phyloP scores from a whole-genome alignment of 2,888 invertebrate species.

The Anodontia alba region DNA sequence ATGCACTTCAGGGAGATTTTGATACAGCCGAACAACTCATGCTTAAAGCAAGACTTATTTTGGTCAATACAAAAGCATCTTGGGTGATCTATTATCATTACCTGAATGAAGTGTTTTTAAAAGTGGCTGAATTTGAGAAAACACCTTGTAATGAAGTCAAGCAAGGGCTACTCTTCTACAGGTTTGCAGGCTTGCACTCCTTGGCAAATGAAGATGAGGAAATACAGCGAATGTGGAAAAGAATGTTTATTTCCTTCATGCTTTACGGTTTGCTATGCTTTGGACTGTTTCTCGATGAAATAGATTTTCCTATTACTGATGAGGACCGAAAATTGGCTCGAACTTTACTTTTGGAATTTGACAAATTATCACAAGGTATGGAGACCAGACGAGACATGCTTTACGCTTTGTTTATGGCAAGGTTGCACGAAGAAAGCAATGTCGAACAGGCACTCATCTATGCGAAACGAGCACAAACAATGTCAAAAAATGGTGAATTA shows the following conservation, averaged over 20 bases:
- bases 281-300: not conserved
- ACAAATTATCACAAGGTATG: not conserved
- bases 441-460: not conserved
- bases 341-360: not conserved
- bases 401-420: not conserved
- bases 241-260: not conserved
- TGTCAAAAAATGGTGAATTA: not conserved
- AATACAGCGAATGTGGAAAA: not conserved
- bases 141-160: not conserved
- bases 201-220: not conserved
- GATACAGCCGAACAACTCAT: not conserved
- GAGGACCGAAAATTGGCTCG: not conserved
- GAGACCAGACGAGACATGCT: conserved; percentile 3
- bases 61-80: not conserved
- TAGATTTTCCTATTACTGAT: not conserved
- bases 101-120: not conserved
- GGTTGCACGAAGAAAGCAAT: not conserved
- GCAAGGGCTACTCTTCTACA: not conserved
- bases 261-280: not conserved
- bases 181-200: not conserved
- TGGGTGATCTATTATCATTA: not conserved
- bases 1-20: not conserved
- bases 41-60: not conserved
- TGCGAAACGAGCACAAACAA: not conserved
- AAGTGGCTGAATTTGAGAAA: not conserved